Conservation (phyloP, 1,140 invertebrate species). For the Aphaenogaster ashmeadi region DNA sequence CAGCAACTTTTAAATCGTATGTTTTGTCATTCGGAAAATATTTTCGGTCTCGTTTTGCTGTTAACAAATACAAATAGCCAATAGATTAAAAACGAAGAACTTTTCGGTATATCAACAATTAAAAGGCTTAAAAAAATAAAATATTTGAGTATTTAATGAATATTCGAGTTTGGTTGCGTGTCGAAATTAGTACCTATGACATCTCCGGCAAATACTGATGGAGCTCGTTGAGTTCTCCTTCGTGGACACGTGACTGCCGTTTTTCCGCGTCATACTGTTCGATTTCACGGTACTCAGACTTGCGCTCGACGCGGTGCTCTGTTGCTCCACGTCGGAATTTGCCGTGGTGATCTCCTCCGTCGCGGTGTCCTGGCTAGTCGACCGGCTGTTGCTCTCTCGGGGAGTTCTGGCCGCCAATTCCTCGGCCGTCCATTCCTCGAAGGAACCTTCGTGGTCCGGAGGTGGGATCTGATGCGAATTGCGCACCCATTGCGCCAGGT, state of each 20-base stretch:
- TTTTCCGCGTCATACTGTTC: constrained; percentile 82
- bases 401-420: constrained; percentile 83
- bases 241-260: constrained; percentile 76
- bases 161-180: background rate
- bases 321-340: constrained; percentile 84
- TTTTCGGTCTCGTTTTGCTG: background rate
- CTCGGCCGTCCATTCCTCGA: constrained; percentile 90
- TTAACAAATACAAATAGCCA: background rate
- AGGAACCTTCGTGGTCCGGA: constrained; percentile 84
- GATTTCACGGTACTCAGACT: constrained; percentile 86
- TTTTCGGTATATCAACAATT: background rate
- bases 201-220: constrained; percentile 89
- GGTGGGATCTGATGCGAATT: constrained; percentile 86
- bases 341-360: constrained; percentile 78
- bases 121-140: background rate
- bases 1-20: background rate
- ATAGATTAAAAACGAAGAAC: background rate
- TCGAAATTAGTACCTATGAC: constrained; percentile 87
- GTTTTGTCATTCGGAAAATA: background rate
- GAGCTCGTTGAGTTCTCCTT: constrained; percentile 86
- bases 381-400: constrained; percentile 70
- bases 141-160: background rate
- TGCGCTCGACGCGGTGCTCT: constrained; percentile 84
- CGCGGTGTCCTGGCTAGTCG: constrained; percentile 65
- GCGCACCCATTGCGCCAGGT: constrained; percentile 92